Percentiles rank a stretch among this genome's conserved stretches.
These are phyloP conservation scores for Megamerina dolium DNA, from an alignment of 2,888 invertebrate species.

Conservation along the genomic window DNA sequence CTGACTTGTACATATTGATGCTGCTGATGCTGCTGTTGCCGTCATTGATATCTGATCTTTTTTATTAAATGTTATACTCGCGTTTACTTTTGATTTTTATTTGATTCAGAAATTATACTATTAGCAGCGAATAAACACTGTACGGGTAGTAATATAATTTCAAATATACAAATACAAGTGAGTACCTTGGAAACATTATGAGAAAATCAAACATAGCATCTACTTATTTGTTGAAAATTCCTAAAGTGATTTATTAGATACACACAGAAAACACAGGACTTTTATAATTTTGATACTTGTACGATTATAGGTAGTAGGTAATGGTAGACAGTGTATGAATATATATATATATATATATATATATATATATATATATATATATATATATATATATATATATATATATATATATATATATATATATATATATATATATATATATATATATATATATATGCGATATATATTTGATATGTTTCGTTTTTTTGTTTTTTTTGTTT, in stretches of 20 bases:
- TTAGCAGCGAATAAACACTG: slow-evolving; percentile 23
- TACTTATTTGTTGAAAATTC: no score
- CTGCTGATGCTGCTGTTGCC: slow-evolving; percentile 24
- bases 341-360: not conserved
- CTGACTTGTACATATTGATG: slow-evolving; percentile 20
- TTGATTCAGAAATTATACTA: slow-evolving; percentile 30
- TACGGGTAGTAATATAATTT: not conserved
- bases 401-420: not conserved
- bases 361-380: no score
- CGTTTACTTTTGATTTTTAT: slow-evolving; percentile 11
- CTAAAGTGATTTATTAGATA: no score
- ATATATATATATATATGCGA: no score
- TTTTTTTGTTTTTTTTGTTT: no score
- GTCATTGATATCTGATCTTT: slow-evolving; percentile 15
- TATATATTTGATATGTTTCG: not conserved
- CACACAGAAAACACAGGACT: no score
- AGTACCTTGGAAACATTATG: no score
- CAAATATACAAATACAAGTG: no score
- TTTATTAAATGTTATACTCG: slow-evolving; percentile 2
- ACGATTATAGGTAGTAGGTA: slow-evolving; percentile 1
- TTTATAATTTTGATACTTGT: not conserved
- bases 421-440: not conserved
- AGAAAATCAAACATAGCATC: no score
- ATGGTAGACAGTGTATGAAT: not conserved
- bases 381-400: not conserved